Evolutionary conservation across 2,888 invertebrate species (phyloP).

Genomic region (Bimastos eiseni): DNA sequence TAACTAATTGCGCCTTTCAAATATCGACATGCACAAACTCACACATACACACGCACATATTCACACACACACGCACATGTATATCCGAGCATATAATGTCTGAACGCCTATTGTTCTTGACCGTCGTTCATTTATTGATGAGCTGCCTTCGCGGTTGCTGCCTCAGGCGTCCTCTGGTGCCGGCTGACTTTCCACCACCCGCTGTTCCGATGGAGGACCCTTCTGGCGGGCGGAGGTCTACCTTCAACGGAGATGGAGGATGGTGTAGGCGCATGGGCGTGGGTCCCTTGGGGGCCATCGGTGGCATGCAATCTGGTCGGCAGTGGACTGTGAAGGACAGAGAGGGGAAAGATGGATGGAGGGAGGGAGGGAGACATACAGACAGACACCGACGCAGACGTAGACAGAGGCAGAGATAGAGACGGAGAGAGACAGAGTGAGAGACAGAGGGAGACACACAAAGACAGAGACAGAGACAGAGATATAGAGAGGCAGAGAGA

Average conservation of each 20-base stretch:
- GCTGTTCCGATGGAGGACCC: not conserved
- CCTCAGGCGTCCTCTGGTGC: not conserved
- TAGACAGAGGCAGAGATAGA: too few species aligned
- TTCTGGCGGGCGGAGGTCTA: not conserved
- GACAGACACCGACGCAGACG: too few species aligned
- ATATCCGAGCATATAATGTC: not conserved
- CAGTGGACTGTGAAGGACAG: not conserved
- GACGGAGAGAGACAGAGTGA: too few species aligned
- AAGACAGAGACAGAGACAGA: too few species aligned
- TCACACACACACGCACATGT: not conserved
- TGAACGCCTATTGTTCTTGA: not conserved
- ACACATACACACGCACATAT: not conserved
- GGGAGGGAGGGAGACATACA: too few species aligned
- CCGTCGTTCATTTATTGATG: not conserved
- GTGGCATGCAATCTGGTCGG: not conserved
- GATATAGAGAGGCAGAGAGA: too few species aligned
- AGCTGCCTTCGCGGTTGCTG: not conserved
- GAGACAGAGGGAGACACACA: too few species aligned
- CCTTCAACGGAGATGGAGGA: not conserved
- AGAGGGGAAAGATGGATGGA: too few species aligned
- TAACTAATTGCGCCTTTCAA: too few species aligned
- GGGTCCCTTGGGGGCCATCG: not conserved
- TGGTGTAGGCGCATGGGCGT: not conserved
- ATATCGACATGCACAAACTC: not conserved
- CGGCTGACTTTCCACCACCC: not conserved